A percentile compares a stretch with the other conserved stretches of the same genome.
These are phyloP conservation scores for Capreolus pygargus DNA, from an alignment of 2,113 vertebrate species.

Conservation along the genomic window DNA sequence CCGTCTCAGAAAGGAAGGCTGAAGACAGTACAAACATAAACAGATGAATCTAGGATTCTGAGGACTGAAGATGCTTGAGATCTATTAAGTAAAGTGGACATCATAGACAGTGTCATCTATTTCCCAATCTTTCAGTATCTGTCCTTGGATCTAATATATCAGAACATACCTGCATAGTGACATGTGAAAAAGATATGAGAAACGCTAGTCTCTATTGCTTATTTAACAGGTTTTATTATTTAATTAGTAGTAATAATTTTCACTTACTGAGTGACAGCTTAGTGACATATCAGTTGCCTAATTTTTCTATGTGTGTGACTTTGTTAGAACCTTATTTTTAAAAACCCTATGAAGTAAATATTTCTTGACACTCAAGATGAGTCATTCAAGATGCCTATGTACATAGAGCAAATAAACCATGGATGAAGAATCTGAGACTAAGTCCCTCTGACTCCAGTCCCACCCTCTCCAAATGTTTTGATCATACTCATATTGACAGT, in stretches of 20 bases:
- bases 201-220: background rate
- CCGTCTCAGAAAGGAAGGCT: background rate
- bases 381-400: background rate
- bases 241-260: background rate
- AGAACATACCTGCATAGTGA: background rate
- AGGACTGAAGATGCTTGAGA: background rate
- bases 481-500: background rate
- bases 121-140: background rate
- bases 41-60: background rate
- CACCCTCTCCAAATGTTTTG: background rate
- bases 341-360: background rate
- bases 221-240: background rate
- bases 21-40: background rate
- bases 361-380: background rate
- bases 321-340: background rate
- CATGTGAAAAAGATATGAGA: background rate
- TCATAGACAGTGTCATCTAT: background rate
- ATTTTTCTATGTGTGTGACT: background rate
- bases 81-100: background rate
- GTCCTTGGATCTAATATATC: background rate
- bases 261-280: background rate
- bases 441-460: background rate
- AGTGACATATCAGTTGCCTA: background rate
- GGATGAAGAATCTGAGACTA: background rate
- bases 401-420: background rate